These are phyloP conservation scores for Spinus pinus DNA, from an alignment of 2,797 vertebrate species.

Conservation along the genomic window DNA sequence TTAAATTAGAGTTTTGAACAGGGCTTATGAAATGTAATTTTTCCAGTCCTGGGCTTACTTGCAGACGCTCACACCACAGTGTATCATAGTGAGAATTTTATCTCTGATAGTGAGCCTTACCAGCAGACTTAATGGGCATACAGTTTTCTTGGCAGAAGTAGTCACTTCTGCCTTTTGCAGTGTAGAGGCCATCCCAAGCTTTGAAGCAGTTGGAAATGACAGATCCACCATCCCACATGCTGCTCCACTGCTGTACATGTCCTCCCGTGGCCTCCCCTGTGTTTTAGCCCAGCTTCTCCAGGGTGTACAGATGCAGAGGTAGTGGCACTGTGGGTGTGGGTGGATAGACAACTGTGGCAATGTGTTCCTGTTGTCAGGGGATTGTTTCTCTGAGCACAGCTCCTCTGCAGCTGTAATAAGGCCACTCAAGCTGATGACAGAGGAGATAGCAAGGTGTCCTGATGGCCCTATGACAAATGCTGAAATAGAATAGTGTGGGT, in stretches of 20 bases:
- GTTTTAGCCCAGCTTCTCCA: not conserved
- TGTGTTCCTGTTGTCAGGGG: not conserved
- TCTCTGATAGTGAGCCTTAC: not conserved
- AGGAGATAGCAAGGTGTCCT: not conserved
- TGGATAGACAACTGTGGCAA: accelerated
- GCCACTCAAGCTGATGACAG: not conserved
- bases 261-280: not conserved
- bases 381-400: not conserved
- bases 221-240: not conserved
- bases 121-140: not conserved
- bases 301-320: not conserved
- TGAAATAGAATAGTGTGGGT: not conserved
- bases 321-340: not conserved
- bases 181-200: not conserved
- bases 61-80: not conserved
- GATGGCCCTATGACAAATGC: not conserved
- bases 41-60: not conserved
- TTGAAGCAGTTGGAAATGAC: not conserved
- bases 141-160: not conserved
- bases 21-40: not conserved
- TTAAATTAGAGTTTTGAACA: not conserved
- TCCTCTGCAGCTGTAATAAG: not conserved
- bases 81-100: not conserved
- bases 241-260: accelerated
- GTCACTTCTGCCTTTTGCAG: not conserved